Evolutionary conservation across 2,888 invertebrate genomes (phyloP).

Genomic region (Dendrolimus houi): DNA sequence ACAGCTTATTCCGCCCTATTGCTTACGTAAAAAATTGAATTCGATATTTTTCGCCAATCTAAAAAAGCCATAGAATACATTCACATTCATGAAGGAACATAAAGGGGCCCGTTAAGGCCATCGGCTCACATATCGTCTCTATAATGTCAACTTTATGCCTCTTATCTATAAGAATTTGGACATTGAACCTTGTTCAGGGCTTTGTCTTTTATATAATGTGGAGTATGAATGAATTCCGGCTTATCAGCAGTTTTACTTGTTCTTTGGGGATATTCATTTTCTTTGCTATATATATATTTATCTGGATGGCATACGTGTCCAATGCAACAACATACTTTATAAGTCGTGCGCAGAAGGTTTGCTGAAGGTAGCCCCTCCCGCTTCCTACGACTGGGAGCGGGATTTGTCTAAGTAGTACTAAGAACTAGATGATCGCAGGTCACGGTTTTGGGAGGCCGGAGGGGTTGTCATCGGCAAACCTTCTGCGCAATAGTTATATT

Average conservation of each 20-base stretch:
- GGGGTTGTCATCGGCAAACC: no score
- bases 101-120: slow-evolving; percentile 3
- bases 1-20: background rate
- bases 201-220: background rate
- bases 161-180: slow-evolving; percentile 3
- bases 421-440: no score
- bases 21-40: background rate
- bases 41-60: slow-evolving; percentile 2
- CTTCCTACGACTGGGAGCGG: no score
- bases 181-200: slow-evolving; percentile 1
- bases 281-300: no score
- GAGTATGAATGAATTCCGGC: background rate
- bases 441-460: no score
- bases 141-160: slow-evolving; percentile 5
- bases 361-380: no score
- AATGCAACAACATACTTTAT: no score
- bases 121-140: slow-evolving; percentile 3
- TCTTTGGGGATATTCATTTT: background rate
- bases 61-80: slow-evolving; percentile 3
- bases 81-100: slow-evolving; percentile 3
- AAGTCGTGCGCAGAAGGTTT: no score
- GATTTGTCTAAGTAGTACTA: no score
- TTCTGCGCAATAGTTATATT: no score
- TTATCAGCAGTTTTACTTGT: background rate
- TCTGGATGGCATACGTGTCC: no score